Evolutionary conservation across 2,888 invertebrate species (phyloP).

Genomic region (Pyrrhosoma nymphula): DNA sequence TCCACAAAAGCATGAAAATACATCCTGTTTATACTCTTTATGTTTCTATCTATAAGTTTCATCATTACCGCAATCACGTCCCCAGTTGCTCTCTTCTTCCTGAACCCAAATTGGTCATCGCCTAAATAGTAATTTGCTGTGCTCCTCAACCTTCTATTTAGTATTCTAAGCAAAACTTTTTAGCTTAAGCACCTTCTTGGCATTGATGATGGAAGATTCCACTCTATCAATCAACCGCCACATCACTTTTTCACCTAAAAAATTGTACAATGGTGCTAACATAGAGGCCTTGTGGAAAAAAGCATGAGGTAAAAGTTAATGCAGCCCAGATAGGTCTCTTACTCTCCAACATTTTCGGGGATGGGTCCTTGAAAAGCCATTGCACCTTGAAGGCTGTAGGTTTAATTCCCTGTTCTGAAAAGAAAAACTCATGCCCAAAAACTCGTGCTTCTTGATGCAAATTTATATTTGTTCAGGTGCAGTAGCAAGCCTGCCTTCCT

Average conservation of each 20-base stretch:
- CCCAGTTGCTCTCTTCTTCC: too few relatives aligned
- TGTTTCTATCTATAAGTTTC: too few relatives aligned
- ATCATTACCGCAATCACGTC: too few relatives aligned
- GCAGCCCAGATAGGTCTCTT: background rate
- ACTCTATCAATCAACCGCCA: background rate
- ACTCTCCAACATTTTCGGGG: background rate
- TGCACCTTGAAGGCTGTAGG: background rate
- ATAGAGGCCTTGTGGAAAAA: background rate
- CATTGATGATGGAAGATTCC: background rate
- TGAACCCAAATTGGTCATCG: too few relatives aligned
- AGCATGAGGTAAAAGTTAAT: background rate
- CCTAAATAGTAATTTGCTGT: too few relatives aligned
- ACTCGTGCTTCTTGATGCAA: background rate
- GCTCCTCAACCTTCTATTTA: too few relatives aligned
- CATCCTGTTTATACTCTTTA: too few relatives aligned
- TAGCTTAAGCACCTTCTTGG: conserved; percentile 34
- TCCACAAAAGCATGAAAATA: too few relatives aligned
- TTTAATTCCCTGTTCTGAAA: background rate
- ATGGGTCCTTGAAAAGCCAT: background rate
- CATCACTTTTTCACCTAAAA: background rate
- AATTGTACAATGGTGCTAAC: background rate
- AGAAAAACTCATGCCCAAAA: background rate
- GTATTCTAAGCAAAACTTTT: too few relatives aligned
- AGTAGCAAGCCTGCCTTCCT: background rate
- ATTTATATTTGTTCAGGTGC: background rate